These are phyloP conservation scores for Aselliscus stoliczkanus DNA, from an alignment of 2,797 vertebrate species.

Conservation along the genomic window DNA sequence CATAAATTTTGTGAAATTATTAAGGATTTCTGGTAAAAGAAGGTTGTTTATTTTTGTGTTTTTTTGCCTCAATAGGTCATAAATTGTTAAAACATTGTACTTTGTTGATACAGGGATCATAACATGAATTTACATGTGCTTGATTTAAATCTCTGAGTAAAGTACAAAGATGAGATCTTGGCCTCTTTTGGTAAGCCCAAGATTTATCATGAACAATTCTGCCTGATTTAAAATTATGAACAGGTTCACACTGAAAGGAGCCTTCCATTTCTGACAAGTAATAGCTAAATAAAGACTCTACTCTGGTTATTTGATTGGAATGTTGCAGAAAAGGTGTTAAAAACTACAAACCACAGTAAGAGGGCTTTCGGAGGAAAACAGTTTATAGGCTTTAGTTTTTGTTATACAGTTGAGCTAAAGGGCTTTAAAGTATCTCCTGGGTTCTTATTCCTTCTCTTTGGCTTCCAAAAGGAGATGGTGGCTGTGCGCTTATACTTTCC, in stretches of 20 bases:
- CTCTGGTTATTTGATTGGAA: neutral
- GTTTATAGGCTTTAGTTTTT: neutral
- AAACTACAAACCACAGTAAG: neutral
- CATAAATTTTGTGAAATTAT: neutral
- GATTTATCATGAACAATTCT: neutral
- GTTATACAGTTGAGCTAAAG: neutral
- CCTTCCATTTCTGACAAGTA: neutral
- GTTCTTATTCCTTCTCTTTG: neutral
- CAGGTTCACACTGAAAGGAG: neutral
- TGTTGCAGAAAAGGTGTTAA: neutral
- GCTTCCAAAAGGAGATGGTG: neutral
- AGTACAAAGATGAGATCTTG: neutral
- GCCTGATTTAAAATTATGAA: slow-evolving; percentile 19
- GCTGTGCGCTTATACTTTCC: neutral
- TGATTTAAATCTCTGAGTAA: slow-evolving; percentile 16
- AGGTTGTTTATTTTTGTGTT: neutral
- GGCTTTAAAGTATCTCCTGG: neutral
- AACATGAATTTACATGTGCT: neutral
- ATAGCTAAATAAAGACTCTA: neutral
- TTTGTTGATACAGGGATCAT: neutral
- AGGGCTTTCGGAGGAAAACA: neutral
- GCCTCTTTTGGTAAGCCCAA: neutral
- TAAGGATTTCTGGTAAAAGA: slow-evolving; percentile 1
- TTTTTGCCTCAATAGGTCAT: neutral
- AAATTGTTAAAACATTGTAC: neutral